Conservation (phyloP, 2,888 invertebrate genomes). For the Trileptium ribeirensis region DNA sequence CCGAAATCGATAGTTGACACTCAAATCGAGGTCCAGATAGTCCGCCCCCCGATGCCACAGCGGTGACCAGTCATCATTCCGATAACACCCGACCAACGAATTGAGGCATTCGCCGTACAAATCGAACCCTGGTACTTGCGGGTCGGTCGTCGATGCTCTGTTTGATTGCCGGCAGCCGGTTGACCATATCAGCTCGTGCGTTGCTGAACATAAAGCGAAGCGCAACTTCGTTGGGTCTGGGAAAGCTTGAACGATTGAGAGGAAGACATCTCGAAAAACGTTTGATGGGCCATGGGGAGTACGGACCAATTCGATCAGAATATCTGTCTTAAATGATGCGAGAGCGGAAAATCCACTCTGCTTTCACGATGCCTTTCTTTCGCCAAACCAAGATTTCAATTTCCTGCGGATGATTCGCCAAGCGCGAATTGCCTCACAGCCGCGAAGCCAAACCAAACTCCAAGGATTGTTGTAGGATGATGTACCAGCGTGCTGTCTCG, state of each 20-base stretch:
- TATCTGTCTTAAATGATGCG: not conserved
- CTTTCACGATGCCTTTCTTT: not conserved
- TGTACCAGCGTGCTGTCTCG: not conserved
- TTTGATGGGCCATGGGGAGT: not conserved
- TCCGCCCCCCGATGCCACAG: not conserved
- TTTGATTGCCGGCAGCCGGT: not conserved
- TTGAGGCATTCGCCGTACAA: not conserved
- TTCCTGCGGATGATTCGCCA: not conserved
- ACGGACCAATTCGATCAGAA: not conserved
- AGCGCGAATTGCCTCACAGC: not conserved
- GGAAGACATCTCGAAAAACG: not conserved
- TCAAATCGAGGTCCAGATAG: too few species aligned
- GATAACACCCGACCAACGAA: not conserved
- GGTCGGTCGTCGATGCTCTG: not conserved
- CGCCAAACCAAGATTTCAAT: not conserved
- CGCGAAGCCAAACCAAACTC: not conserved
- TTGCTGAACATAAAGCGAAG: not conserved
- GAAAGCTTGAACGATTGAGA: not conserved
- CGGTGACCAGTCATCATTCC: not conserved
- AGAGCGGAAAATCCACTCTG: not conserved
- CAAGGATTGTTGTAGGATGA: not conserved
- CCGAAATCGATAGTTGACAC: not conserved
- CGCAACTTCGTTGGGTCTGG: not conserved
- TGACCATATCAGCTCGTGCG: not conserved
- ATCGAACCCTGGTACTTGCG: not conserved